A percentile compares a stretch with the other conserved stretches of the same genome.
These are phyloP conservation scores for Bubo blakistoni DNA, from an alignment of 2,113 vertebrate genomes.

Conservation along the genomic window DNA sequence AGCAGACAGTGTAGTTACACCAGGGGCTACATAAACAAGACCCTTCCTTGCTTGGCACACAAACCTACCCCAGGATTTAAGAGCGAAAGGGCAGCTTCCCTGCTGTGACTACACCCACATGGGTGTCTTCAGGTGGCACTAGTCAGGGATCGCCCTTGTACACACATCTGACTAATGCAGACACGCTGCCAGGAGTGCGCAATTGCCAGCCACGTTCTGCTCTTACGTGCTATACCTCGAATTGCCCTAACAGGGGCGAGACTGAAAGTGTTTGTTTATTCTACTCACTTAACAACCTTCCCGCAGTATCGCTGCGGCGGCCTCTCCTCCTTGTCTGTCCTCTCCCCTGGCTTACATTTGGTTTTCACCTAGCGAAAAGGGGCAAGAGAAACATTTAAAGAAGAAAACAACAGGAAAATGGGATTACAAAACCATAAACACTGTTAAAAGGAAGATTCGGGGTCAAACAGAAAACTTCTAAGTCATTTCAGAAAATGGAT, in stretches of 20 bases:
- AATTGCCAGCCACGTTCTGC: not conserved
- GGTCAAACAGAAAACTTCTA: not conserved
- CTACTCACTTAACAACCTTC: not conserved
- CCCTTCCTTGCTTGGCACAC: not conserved
- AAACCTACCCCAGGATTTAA: not conserved
- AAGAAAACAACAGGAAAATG: not conserved
- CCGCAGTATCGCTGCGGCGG: rapidly evolving
- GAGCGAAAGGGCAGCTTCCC: not conserved
- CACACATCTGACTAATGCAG: not conserved
- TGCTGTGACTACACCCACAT: not conserved
- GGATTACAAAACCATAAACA: not conserved
- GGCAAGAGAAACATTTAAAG: not conserved
- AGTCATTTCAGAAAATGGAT: not conserved
- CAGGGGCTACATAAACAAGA: not conserved
- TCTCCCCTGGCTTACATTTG: not conserved
- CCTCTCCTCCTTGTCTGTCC: not conserved
- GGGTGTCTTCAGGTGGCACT: not conserved
- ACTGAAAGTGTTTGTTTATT: not conserved
- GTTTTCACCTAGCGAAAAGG: not conserved
- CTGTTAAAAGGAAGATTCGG: not conserved
- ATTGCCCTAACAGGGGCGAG: not conserved
- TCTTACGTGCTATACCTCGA: not conserved
- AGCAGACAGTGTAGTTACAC: not conserved
- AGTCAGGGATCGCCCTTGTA: not conserved
- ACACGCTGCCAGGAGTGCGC: rapidly evolving